A percentile compares a stretch with the other conserved stretches of the same genome.
These are phyloP conservation scores for Halcyon chelicuti DNA, from an alignment of 2,797 vertebrate genomes.

Conservation along the genomic window DNA sequence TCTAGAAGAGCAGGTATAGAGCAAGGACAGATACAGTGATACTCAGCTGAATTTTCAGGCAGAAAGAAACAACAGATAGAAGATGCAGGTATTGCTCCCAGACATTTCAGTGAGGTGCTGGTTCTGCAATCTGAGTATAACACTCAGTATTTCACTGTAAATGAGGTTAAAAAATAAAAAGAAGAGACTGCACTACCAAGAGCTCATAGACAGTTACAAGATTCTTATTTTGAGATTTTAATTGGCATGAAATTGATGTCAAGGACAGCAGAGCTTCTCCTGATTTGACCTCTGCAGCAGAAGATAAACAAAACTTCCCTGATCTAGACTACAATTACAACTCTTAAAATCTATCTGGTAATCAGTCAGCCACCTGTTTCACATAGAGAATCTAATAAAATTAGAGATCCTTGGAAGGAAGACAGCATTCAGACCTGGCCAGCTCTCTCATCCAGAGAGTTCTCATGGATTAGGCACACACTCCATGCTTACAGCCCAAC, in stretches of 20 bases:
- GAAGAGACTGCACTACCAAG: neutral
- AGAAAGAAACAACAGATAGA: neutral
- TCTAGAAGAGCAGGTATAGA: neutral
- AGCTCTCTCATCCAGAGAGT: neutral
- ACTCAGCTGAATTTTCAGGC: neutral
- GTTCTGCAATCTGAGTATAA: neutral
- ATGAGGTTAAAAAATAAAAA: neutral
- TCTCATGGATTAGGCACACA: rapidly evolving
- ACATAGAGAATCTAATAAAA: neutral
- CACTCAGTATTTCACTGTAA: neutral
- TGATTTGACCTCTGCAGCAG: neutral
- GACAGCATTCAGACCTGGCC: neutral
- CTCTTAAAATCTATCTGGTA: neutral
- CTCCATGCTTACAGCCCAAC: rapidly evolving
- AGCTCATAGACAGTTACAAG: neutral
- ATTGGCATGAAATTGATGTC: neutral
- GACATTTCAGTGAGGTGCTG: neutral
- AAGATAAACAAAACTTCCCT: neutral
- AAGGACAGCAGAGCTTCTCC: neutral
- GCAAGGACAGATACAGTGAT: neutral
- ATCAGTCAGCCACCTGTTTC: neutral
- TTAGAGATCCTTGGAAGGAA: neutral
- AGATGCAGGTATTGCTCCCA: neutral
- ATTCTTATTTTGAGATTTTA: neutral
- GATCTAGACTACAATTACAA: neutral